Percentiles rank a stretch among this genome's conserved stretches.
phyloP scores from a whole-genome alignment of 2,797 vertebrate genomes.

The Pristis pectinata region DNA sequence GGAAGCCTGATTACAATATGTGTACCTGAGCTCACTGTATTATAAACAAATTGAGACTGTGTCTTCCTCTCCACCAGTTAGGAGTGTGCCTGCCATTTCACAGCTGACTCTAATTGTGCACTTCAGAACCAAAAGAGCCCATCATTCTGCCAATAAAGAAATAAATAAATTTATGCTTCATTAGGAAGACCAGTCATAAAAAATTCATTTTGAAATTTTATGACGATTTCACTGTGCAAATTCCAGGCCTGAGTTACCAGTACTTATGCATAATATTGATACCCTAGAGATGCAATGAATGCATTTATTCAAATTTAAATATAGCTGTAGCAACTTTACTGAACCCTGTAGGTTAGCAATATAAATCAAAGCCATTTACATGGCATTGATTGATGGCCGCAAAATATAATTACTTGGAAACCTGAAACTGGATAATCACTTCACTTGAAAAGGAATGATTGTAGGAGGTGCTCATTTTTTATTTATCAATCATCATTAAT shows the following conservation, averaged over 20 bases:
- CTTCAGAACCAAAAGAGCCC: background rate
- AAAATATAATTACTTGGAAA: slow-evolving; percentile 53
- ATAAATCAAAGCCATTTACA: slow-evolving; percentile 72
- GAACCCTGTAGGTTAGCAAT: slow-evolving; percentile 66
- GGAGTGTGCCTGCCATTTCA: background rate
- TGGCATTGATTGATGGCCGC: slow-evolving; percentile 62
- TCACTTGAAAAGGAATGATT: slow-evolving; percentile 52
- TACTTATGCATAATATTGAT: slow-evolving; percentile 70
- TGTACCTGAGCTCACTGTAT: background rate
- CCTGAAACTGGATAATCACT: slow-evolving; percentile 52
- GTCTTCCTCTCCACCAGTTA: background rate
- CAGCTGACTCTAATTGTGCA: background rate
- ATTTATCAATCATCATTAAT: slow-evolving; percentile 73
- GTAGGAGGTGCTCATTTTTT: slow-evolving; percentile 64
- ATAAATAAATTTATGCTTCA: slow-evolving; percentile 24
- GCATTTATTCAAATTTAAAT: slow-evolving; percentile 63
- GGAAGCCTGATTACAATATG: background rate
- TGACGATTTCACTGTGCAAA: slow-evolving; percentile 64
- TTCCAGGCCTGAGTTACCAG: slow-evolving; percentile 68
- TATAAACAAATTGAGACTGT: background rate
- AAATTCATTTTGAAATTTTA: slow-evolving; percentile 21
- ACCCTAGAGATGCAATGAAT: slow-evolving; percentile 61
- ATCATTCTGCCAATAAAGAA: slow-evolving; percentile 20
- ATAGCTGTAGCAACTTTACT: slow-evolving; percentile 62
- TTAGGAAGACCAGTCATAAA: slow-evolving; percentile 16